phyloP scores from a whole-genome alignment of 2,113 vertebrate genomes.

The Oreochromis niloticus region DNA sequence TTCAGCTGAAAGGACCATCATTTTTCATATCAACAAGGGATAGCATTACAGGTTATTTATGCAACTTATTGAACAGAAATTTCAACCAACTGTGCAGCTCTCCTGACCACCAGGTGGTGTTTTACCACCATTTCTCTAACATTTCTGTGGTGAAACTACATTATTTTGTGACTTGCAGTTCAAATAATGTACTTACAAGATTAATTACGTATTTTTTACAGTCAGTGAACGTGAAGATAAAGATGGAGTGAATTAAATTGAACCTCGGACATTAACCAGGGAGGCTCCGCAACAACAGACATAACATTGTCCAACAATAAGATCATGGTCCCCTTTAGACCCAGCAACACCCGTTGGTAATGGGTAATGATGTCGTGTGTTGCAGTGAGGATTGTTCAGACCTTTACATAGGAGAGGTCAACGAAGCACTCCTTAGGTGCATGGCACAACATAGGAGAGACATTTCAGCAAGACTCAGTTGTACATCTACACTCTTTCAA shows the following conservation, averaged over 20 bases:
- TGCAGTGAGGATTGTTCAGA: background rate
- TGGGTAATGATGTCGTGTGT: background rate
- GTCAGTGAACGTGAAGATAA: background rate
- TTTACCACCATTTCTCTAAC: background rate
- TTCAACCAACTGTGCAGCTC: background rate
- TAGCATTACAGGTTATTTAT: background rate
- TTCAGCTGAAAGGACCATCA: background rate
- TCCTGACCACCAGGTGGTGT: background rate
- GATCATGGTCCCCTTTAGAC: background rate
- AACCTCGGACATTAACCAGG: background rate
- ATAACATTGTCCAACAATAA: background rate
- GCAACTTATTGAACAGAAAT: background rate
- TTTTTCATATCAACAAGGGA: background rate
- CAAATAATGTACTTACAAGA: background rate
- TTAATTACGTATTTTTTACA: background rate
- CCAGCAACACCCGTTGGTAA: background rate
- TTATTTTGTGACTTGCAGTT: background rate
- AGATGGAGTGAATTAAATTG: background rate
- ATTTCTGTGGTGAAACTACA: background rate
- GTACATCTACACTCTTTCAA: no score
- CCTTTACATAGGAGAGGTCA: background rate
- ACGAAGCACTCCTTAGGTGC: background rate
- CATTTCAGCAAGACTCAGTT: background rate
- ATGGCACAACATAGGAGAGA: background rate
- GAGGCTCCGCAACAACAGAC: background rate